phyloP scores from a whole-genome alignment of 2,888 invertebrate species.

The Argyra leucocephala region DNA sequence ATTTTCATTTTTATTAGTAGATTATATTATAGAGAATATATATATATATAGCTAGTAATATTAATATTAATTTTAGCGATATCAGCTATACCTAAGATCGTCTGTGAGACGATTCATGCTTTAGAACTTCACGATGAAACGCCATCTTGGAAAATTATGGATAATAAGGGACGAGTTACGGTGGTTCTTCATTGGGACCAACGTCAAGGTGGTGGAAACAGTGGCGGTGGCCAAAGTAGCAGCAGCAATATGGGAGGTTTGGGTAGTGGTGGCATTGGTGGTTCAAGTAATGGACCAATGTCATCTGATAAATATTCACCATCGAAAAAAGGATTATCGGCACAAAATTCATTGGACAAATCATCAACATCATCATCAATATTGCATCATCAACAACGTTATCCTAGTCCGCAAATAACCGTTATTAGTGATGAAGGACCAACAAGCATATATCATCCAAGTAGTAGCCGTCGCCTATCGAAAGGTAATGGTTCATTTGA shows the following conservation, averaged over 20 bases:
- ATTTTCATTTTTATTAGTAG: not conserved
- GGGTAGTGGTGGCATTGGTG: constrained; percentile 33
- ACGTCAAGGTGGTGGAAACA: constrained; percentile 53
- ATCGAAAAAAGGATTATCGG: constrained; percentile 47
- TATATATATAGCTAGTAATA: not conserved
- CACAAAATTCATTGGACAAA: constrained; percentile 59
- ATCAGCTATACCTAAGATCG: constrained; percentile 91
- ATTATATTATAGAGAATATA: constrained; percentile 7
- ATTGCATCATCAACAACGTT: constrained; percentile 43
- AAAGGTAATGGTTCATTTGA: constrained; percentile 60
- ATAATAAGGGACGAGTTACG: constrained; percentile 93
- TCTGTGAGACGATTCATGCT: constrained; percentile 93
- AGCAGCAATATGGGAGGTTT: constrained; percentile 29
- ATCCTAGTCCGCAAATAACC: constrained; percentile 76
- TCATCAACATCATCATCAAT: constrained; percentile 38
- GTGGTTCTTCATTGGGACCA: constrained; percentile 96
- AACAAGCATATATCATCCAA: constrained; percentile 45
- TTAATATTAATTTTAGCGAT: constrained; percentile 57
- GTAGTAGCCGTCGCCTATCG: constrained; percentile 45
- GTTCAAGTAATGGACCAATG: constrained; percentile 35
- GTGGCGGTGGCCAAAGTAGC: constrained; percentile 36
- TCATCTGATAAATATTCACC: constrained; percentile 44
- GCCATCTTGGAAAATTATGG: constrained; percentile 97
- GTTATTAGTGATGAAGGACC: constrained; percentile 89
- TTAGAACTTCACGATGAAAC: constrained; percentile 92